Evolutionary conservation across 2,888 invertebrate species (phyloP).

Genomic region (Atethmia centrago): DNA sequence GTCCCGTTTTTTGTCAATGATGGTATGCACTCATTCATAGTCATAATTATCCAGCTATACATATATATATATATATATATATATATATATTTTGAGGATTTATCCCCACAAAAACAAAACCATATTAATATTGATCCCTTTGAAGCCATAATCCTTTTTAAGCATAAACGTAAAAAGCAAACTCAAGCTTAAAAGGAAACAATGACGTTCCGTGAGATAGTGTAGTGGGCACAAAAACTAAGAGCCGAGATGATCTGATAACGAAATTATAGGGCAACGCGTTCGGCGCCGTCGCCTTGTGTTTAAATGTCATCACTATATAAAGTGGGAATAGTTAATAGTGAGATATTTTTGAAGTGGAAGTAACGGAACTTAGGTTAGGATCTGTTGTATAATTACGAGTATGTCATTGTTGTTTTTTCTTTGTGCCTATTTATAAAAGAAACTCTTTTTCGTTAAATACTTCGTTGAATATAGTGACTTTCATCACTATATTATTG

Average conservation of each 20-base stretch:
- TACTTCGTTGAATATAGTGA: too few relatives aligned
- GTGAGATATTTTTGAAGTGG: conserved; percentile 55
- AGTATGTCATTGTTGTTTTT: not conserved
- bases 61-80: not conserved
- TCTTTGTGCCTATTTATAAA: not conserved
- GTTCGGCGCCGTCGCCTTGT: conserved; percentile 60
- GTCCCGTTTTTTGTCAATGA: conserved; percentile 15
- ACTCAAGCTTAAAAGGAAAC: conserved; percentile 72
- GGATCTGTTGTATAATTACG: conserved; percentile 1
- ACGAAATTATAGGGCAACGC: conserved; percentile 77
- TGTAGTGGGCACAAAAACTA: conserved; percentile 76
- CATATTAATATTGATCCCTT: conserved; percentile 16
- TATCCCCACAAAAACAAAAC: not conserved
- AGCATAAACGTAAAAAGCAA: conserved; percentile 47
- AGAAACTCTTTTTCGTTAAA: not conserved
- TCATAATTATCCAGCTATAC: not conserved
- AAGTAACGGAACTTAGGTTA: conserved; percentile 35
- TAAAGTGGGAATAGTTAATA: conserved; percentile 59
- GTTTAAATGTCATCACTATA: conserved; percentile 68
- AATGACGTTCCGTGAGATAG: conserved; percentile 77
- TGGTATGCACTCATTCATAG: not conserved
- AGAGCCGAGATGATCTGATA: conserved; percentile 81
- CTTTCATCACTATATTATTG: not conserved
- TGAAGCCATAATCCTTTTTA: conserved; percentile 14
- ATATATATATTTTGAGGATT: not conserved